These are phyloP conservation scores for Amiota minor DNA, from an alignment of 2,888 invertebrate genomes.

Conservation along the genomic window DNA sequence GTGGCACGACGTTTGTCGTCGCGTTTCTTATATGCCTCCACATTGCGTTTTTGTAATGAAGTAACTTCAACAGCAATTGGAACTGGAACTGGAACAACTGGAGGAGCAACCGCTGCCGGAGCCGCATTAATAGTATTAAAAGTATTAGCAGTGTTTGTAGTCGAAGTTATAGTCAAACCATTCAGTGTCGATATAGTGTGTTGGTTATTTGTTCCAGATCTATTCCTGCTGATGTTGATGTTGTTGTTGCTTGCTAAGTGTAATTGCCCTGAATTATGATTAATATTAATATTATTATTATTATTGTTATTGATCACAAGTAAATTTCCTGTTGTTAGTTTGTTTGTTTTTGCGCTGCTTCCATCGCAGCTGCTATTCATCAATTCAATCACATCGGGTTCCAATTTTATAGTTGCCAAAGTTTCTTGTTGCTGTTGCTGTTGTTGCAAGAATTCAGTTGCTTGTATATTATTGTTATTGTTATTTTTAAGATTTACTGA, in stretches of 20 bases:
- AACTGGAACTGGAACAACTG: conserved; percentile 13
- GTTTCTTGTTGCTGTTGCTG: conserved; percentile 32
- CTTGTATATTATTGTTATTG: conserved; percentile 21
- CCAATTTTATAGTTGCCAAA: conserved; percentile 53
- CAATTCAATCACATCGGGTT: conserved; percentile 50
- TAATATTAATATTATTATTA: conserved; percentile 35
- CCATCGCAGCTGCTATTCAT: conserved; percentile 13
- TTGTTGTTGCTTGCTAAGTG: conserved; percentile 26
- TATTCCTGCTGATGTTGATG: conserved; percentile 4
- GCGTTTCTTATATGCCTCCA: conserved; percentile 75
- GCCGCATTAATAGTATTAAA: background rate
- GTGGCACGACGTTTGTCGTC: conserved; percentile 93
- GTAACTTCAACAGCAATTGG: background rate
- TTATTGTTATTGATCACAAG: conserved; percentile 33
- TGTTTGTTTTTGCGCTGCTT: background rate
- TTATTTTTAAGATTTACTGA: background rate
- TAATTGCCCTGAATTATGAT: conserved; percentile 34
- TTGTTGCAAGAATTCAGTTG: background rate
- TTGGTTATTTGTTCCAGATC: no score
- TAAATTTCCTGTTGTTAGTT: conserved; percentile 33
- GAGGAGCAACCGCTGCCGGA: background rate
- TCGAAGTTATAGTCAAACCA: background rate
- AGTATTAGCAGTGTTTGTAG: background rate
- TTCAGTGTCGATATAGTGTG: no score
- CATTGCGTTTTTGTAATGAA: conserved; percentile 46